Base-by-base conservation (phyloP, 2,888 invertebrate genomes). In the Zonitis immaculata region DNA sequence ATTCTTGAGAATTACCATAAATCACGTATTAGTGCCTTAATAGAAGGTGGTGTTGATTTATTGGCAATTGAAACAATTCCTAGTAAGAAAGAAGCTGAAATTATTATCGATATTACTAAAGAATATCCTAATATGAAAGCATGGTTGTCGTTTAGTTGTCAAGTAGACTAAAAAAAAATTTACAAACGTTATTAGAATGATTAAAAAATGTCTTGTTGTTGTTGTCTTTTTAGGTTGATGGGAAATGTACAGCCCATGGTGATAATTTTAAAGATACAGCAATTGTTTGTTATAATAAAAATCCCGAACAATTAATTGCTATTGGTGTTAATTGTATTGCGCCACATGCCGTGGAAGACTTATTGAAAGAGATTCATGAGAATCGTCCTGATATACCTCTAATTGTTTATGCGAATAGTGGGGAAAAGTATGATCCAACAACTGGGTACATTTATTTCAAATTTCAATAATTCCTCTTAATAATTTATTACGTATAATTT, bases 41-140 rank as follows among this genome's bases (percentile, higher is more conserved):
- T 90, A 18, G 83, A 87, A 52, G 86, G 84, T 1, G 90, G 89
- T 0, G 88, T 88, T 2, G 91, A 94, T 73, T 74, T 91, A 6
- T 73, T 95, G 56, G 93, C 93, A 2, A 78, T 95, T 63, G 95
- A 95, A 75, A 95, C 95, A 0, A 88, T 95, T 64, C 95, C 95
- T 2, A 87, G 89, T 59, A 81, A 83, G 48, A 68, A 59, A 44
- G 95, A 95, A 76, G 95, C 89, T 0, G 84, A 86, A 68, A 86
- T 87, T 65, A 72, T 95, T n/a, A 80, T 90, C 16, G 83, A 88
- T 51, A 76, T 92, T 66, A 75, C 95, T 11, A 81, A 84, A 56
- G 85, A 90, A 60, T 90, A 84, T 73, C 90, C 91, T 1, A 75
- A 79, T 47, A 77, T 82, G 0, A 88, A 87, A 70, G 89, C 89